A percentile compares a stretch with the other conserved stretches of the same genome.
These are phyloP conservation scores for Zosterops japonicus DNA, from an alignment of 2,113 vertebrate genomes.

Conservation along the genomic window DNA sequence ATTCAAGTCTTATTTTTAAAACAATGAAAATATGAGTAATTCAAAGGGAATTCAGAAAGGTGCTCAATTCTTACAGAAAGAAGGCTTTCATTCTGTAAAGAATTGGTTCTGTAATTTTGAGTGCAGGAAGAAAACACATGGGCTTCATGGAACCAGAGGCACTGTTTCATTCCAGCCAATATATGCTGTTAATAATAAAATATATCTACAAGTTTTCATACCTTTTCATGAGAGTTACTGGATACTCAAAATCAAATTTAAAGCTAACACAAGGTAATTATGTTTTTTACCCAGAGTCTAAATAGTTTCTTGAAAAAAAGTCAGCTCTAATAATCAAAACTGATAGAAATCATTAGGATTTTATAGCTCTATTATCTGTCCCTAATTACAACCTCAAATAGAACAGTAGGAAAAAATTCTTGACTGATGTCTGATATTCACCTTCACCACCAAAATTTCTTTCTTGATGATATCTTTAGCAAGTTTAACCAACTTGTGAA, in stretches of 20 bases:
- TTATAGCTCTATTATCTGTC: not conserved
- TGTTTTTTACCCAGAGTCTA: not conserved
- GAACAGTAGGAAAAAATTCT: not conserved
- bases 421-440: not conserved
- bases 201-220: not conserved
- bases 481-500: not conserved
- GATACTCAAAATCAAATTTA: not conserved
- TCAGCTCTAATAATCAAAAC: not conserved
- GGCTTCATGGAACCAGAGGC: not conserved
- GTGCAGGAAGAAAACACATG: not conserved
- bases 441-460: not conserved
- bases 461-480: not conserved
- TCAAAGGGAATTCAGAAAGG: not conserved
- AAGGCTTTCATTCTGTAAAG: not conserved
- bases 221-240: not conserved
- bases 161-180: not conserved
- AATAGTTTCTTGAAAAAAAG: not conserved
- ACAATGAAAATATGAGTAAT: not conserved
- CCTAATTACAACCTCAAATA: not conserved
- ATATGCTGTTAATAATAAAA: not conserved
- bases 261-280: not conserved
- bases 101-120: not conserved
- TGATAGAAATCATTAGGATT: not conserved
- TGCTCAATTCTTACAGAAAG: not conserved
- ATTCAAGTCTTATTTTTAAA: not conserved